phyloP scores from a whole-genome alignment of 2,113 vertebrate species.

The Platichthys stellatus region DNA sequence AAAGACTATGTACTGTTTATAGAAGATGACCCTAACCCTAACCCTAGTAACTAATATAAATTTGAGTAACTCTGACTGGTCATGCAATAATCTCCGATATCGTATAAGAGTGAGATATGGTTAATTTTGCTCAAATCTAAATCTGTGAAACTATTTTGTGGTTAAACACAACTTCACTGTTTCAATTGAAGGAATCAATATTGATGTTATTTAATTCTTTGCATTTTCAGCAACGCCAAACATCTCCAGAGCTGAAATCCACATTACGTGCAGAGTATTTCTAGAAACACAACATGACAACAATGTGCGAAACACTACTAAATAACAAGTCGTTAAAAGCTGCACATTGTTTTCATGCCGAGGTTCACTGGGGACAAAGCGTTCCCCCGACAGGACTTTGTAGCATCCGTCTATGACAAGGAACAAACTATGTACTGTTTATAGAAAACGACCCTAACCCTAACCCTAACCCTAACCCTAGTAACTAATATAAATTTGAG shows the following conservation, averaged over 20 bases:
- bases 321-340: background rate
- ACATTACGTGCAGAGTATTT: background rate
- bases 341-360: background rate
- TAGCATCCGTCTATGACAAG: rapidly evolving
- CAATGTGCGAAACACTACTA: no score
- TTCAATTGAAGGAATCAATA: no score
- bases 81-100: no score
- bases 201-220: no score
- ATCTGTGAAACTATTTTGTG: no score
- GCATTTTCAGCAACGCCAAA: no score
- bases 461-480: no score
- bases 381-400: background rate
- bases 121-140: no score
- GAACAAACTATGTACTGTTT: background rate
- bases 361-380: background rate
- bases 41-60: background rate
- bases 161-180: no score
- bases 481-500: background rate
- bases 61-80: background rate
- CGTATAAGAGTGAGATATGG: no score
- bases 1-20: background rate
- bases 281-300: background rate
- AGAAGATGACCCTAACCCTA: no score
- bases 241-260: no score
- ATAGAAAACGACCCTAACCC: background rate